These are phyloP conservation scores for Chiroxiphia lanceolata DNA, from an alignment of 2,797 vertebrate genomes.

Conservation along the genomic window DNA sequence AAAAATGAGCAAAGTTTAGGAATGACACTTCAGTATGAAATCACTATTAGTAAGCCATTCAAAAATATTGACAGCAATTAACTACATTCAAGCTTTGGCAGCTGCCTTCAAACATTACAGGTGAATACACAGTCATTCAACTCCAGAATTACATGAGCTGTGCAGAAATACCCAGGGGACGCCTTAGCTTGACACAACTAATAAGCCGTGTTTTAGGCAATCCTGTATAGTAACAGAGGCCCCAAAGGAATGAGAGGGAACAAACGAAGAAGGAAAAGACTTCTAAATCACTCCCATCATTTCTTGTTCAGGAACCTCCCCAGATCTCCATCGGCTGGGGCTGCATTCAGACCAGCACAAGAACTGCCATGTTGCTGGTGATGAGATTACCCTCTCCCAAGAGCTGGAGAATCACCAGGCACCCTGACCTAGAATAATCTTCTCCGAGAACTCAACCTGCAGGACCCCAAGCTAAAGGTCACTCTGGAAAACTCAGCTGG, in stretches of 20 bases:
- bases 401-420: background rate
- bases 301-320: background rate
- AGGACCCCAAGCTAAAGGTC: background rate
- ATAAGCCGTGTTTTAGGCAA: constrained; percentile 67
- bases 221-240: constrained; percentile 11
- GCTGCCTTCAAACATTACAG: constrained; percentile 66
- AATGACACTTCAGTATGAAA: constrained; percentile 64
- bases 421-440: background rate
- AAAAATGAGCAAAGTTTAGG: constrained; percentile 61
- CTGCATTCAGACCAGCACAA: background rate
- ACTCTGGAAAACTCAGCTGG: background rate
- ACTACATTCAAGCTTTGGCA: constrained; percentile 63
- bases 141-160: constrained; percentile 67
- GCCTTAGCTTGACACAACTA: constrained; percentile 64
- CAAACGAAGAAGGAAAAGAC: background rate
- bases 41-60: constrained; percentile 66
- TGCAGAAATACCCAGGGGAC: constrained; percentile 72
- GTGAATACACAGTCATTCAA: constrained; percentile 62
- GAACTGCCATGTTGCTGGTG: background rate
- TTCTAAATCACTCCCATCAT: background rate
- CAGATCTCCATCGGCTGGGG: background rate
- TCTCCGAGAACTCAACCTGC: background rate
- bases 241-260: constrained; percentile 32
- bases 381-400: background rate
- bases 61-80: constrained; percentile 72